Evolutionary conservation across 2,797 vertebrate genomes (phyloP), one percentile per base, ranked within the genome.

Genomic region (Neomorphus geoffroyi): DNA sequence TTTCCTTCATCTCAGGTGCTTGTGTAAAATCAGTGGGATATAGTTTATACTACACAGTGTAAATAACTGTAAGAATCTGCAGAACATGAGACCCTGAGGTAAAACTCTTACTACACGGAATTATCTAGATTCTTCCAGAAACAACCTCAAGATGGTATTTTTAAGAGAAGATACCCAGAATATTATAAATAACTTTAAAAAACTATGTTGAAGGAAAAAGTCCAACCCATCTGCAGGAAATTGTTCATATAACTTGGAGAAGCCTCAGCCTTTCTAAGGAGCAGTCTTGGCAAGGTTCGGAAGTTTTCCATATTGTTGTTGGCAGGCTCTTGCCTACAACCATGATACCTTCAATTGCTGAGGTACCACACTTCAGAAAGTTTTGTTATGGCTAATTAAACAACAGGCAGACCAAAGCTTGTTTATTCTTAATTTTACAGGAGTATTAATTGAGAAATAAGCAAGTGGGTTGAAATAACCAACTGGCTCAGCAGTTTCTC

Each of bases 351-450:
- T 92, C 72, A 85, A 58, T 88, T 94, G 46, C 56, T 85, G 77
- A 90, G 71, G 62, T 94, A 74, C 24, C 81, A 88, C 61, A 96
- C 70, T 92, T 92, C 50, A 96, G 87, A 95, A 96, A 83, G 71
- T 93, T 90, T 88, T 97, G 85, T 93, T 80, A 78, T 86, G 85
- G 62, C 45, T 97, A 96, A 97, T 95, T 95, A 96, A 96, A 67
- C 33, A 89, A 86, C 30, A 92, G 46, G 82, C 72, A 95, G 72
- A 96, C 26, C 22, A 94, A 95, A 88, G 10, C 17, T 94, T 94
- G 71, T 96, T 97, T 95, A 95, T 86, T 96, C 30, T 91, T 94
- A 85, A 92, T 86, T 91, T 92, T 95, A 89, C 58, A 90, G 66
- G 64, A 94, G 37, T 32, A 19, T 95, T 97, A 94, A 96, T 84